Evolutionary conservation across 2,113 vertebrate genomes (phyloP), one percentile per base, ranked within the genome.

Genomic region (Suncus etruscus): DNA sequence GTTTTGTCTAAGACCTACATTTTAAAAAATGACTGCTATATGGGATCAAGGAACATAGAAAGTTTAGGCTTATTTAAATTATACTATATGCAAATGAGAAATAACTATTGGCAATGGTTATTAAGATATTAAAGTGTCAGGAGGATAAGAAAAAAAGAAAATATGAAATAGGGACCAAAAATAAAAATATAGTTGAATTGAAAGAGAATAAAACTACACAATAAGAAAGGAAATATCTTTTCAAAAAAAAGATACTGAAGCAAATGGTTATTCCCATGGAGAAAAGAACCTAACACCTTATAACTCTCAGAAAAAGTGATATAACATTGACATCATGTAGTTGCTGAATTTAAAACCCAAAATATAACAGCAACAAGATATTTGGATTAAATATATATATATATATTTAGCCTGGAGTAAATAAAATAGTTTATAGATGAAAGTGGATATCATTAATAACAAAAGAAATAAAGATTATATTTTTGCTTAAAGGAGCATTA

Each of bases 361-460:
- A 77, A 72, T 72, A 29, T 65, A 72, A 77, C 77, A 77, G 51
- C n/a, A 70, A 83, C 25, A 72, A 83, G 63, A 66, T 51, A 88
- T n/a, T 81, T 50, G 29, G 63, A 39, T 45, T 6, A 63, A 83
- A 92, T 39, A 39, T 39, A 39, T 39, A 39, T 39, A 39, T 39
- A 39, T 39, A 77, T n/a, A 25, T 51, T 63, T 51, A 77, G 61
- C 20, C 24, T 39, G 20, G 14, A 20, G 20, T 66, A 51, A 83
- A 16, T 32, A 6, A 51, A 65, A 47, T 2, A 8, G 61, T 77
- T 77, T 45, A 88, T 45, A 78, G 29, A 48, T 14, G 6, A 65
- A 50, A 15, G 45, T 27, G 69, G 39, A 83, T 61, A 76, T 50
- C 3, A 39, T 25, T 12, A 69, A 66, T 22, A 58, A 75, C 15